Evolutionary conservation across 2,113 vertebrate genomes (phyloP).

Genomic region (Takifugu bimaculatus): DNA sequence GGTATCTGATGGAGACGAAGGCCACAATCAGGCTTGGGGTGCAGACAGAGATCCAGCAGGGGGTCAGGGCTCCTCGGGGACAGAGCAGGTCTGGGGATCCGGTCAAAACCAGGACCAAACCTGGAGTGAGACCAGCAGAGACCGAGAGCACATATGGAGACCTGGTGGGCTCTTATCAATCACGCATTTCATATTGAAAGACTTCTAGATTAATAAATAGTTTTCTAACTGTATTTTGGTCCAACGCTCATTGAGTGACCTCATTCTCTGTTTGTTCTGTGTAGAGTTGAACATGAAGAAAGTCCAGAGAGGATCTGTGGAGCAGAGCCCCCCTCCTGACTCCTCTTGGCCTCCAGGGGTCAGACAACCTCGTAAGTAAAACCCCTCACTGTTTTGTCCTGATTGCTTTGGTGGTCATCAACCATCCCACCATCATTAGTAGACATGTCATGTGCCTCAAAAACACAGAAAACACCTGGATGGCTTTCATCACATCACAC

Average conservation of each 20-base stretch:
- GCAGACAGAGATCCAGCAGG: conserved; percentile 33
- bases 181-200: background rate
- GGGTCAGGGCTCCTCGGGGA: conserved; percentile 2
- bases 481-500: too few relatives aligned
- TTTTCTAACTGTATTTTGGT: too few relatives aligned
- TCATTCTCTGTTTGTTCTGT: conserved; percentile 3
- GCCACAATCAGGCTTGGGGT: conserved; percentile 31
- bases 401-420: too few relatives aligned
- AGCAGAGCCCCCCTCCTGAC: conserved; percentile 12
- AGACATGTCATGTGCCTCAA: too few relatives aligned
- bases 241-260: too few relatives aligned
- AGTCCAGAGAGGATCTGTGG: conserved; percentile 45
- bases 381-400: background rate
- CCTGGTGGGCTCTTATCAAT: conserved; percentile 32
- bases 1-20: conserved; percentile 25
- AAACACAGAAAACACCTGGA: too few relatives aligned
- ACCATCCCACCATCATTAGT: too few relatives aligned
- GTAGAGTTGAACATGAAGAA: conserved; percentile 65
- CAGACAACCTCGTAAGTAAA: conserved; percentile 42
- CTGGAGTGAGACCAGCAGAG: conserved; percentile 37
- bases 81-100: conserved; percentile 31
- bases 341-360: conserved; percentile 47
- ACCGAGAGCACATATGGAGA: conserved; percentile 49
- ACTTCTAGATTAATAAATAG: too few relatives aligned
- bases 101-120: conserved; percentile 24